A percentile compares a stretch with the other conserved stretches of the same genome.
Evolutionary conservation across 1,140 invertebrate species (phyloP).

Genomic region (Cepaea nemoralis): DNA sequence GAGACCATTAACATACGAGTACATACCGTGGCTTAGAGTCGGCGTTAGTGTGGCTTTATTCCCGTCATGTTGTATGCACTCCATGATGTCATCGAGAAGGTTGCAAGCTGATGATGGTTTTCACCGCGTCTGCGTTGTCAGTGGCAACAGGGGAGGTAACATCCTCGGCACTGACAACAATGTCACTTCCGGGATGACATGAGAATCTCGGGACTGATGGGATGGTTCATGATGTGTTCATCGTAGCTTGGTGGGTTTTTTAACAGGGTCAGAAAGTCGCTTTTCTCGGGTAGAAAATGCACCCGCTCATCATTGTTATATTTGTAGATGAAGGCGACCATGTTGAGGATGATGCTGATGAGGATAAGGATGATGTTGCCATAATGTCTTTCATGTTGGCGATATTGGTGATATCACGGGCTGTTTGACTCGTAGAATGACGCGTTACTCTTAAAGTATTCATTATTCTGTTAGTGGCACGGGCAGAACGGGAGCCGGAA

Average conservation of each 20-base stretch:
- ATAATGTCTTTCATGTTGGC: not conserved
- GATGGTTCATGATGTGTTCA: not conserved
- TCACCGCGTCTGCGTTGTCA: not conserved
- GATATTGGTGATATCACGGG: no score
- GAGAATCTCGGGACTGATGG: not conserved
- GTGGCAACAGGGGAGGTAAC: not conserved
- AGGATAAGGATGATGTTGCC: not conserved
- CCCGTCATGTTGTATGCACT: not conserved
- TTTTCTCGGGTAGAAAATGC: not conserved
- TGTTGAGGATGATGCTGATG: not conserved
- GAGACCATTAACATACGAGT: no score
- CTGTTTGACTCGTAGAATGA: no score
- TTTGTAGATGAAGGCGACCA: not conserved
- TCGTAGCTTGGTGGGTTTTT: not conserved
- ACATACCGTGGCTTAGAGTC: no score
- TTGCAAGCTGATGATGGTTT: not conserved
- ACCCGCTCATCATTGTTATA: not conserved
- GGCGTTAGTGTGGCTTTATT: not conserved
- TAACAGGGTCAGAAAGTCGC: not conserved
- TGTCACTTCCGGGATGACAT: conserved; percentile 12
- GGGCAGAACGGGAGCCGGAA: no score
- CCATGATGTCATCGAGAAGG: not conserved
- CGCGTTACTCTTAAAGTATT: no score
- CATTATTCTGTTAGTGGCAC: no score
- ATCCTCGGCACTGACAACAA: not conserved